Base-by-base conservation (phyloP, 1,140 invertebrate genomes). In the Drosophila triauraria region DNA sequence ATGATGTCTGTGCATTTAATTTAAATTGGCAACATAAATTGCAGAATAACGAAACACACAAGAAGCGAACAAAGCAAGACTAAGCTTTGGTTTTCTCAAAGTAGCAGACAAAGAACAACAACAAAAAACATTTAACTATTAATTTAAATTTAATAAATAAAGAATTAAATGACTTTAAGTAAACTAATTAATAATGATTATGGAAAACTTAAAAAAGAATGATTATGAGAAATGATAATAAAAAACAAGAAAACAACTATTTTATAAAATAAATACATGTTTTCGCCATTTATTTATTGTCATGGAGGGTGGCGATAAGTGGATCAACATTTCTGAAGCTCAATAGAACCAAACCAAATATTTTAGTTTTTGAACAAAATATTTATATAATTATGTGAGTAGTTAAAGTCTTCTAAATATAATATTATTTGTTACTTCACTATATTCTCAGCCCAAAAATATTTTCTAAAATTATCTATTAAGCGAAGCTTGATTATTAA, bases 81-180 rank as follows among this genome's bases (percentile, higher is more conserved):
- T 81, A 77, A 65, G 86, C 81, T 75, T 76, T 82, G 81, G 75
- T 68, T 79, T 58, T 80, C 75, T 63, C 57, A 78, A 75, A 58
- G 64, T 61, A 75, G 38, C 58, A 84, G 67, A 74, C 62, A 64
- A 72, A 78, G 78, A 71, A 75, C 74, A 88, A 81, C 80, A 88
- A 85, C 85, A 90, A 85, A 90, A n/a, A 90, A 85, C 78, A 90
- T 90, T 90, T 85, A 90, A 90, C 85, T 90, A 90, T 90, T 90
- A 90, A 90, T 90, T 90, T 88, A 88, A 84, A 79, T 81, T 79
- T 76, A 90, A 80, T 80, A 76, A 79, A 76, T 78, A 88, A 74
- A 61, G 71, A 90, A 88, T 85, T 90, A 90, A 90, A 85, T 90
- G 81, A 90, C 76, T 67, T 90, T 88, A 90, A 90, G 85, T 80